Base-by-base conservation (phyloP, 2,797 vertebrate species). In the Anabas testudineus region DNA sequence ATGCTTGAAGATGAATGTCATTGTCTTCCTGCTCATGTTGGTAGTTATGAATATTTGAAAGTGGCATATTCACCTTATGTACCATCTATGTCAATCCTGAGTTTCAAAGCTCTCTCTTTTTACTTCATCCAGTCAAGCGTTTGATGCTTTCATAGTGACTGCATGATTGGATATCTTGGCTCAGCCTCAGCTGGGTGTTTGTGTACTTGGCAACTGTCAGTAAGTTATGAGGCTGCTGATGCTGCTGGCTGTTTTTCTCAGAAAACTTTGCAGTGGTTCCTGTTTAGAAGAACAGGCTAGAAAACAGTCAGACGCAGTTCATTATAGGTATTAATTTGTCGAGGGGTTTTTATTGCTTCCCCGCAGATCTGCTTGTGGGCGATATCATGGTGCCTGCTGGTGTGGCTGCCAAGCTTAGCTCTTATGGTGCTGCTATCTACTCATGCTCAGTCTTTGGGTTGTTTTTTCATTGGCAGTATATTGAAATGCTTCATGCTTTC, bases 191-290 rank as follows among this genome's bases (percentile, higher is more conserved):
- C 18, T 43, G 28, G 24, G 15, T 53, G 51, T 78, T 63, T 76
- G 56, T 80, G n/a, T 54, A 28, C 51, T 66, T 87, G 61, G 76
- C 66, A 74, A 70, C 68, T 72, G 49, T 62, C 48, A 58, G 57
- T 46, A 26, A 67, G 51, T 58, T 53, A n/a, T 30, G 7, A 55
- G 60, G 54, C 32, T 73, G 67, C 64, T 68, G 51, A 42, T 52
- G 52, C 54, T 81, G 34, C 41, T 53, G 34, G 54, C 62, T 70
- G 57, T 58, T 74, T 74, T 36, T 66, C 24, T 67, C 41, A 9
- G 6, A 34, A 19, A 30, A 58, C 45, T 71, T 47, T 46, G 19
- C 67, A 45, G 24, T 16, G 43, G 30, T 69, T 42, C 28, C 36
- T 36, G 37, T 70, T 71, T 32, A 47, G 36, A 60, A 14, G 16